Conservation (phyloP, 2,797 vertebrate species). For the Lerista edwardsae region DNA sequence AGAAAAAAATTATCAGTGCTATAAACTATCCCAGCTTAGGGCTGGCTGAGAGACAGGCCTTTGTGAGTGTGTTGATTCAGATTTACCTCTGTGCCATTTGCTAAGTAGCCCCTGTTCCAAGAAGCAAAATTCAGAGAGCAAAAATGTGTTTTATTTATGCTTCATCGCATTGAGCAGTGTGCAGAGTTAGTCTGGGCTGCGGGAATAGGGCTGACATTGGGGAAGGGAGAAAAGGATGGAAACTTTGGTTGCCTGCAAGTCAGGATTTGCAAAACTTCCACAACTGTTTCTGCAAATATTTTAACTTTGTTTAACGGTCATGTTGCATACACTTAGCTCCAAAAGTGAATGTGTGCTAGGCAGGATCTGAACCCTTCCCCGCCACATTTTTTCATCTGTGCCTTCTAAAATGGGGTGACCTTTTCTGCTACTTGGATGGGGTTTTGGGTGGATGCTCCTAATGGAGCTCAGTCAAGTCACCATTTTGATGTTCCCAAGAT, state of each 20-base stretch:
- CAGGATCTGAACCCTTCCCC: too few relatives aligned
- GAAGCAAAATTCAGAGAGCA: constrained; percentile 40
- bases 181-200: not conserved
- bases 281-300: not conserved
- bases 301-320: not conserved
- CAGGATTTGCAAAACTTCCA: not conserved
- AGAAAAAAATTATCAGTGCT: constrained; percentile 65
- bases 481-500: too few relatives aligned
- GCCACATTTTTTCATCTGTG: too few relatives aligned
- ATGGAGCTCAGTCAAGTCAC: too few relatives aligned
- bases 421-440: too few relatives aligned
- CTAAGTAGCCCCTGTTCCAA: constrained; percentile 37
- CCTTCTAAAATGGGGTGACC: too few relatives aligned
- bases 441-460: too few relatives aligned
- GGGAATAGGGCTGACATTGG: not conserved
- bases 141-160: constrained; percentile 21
- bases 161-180: not conserved
- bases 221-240: not conserved
- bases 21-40: constrained; percentile 64
- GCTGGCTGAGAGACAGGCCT: constrained; percentile 58
- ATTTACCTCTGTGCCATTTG: constrained; percentile 61
- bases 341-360: not conserved
- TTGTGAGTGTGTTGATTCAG: constrained; percentile 43
- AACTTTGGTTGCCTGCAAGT: too few relatives aligned
- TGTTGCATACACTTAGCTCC: too few relatives aligned